Conservation (phyloP, 92 coral and sea anemone species). For the Palythoa grandiflora region DNA sequence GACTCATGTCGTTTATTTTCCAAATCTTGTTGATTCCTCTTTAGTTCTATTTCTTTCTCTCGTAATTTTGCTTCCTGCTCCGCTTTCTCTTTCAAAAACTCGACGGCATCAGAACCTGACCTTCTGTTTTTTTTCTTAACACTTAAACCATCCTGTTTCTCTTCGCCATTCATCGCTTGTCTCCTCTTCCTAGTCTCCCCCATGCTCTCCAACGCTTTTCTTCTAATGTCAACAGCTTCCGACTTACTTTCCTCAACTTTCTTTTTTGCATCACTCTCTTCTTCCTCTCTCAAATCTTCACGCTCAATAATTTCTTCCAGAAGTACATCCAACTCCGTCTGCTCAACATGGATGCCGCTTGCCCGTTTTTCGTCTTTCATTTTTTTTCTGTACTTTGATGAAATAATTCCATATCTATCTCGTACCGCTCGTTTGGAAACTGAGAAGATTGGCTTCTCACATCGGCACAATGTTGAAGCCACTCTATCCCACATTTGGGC, state of each 20-base stretch:
- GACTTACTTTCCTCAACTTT: slow-evolving; percentile 29
- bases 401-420: too few species aligned
- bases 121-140: slow-evolving; percentile 6
- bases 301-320: slow-evolving; percentile 37
- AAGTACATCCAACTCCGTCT: slow-evolving; percentile 48
- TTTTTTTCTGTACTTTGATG: too few species aligned
- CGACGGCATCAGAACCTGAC: slow-evolving; percentile 31
- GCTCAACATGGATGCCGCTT: not conserved
- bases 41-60: slow-evolving; percentile 35
- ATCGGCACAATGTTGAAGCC: too few species aligned
- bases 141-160: slow-evolving; percentile 9
- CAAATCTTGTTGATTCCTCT: slow-evolving; percentile 10
- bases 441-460: too few species aligned
- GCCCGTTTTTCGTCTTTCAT: too few species aligned
- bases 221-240: slow-evolving; percentile 30
- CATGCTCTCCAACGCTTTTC: slow-evolving; percentile 31
- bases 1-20: slow-evolving; percentile 37
- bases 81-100: slow-evolving; percentile 17
- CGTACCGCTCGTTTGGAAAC: too few species aligned
- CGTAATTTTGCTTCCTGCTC: slow-evolving; percentile 32
- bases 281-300: slow-evolving; percentile 27
- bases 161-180: slow-evolving; percentile 1
- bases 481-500: too few species aligned
- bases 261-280: slow-evolving; percentile 15
- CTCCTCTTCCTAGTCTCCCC: slow-evolving; percentile 22